phyloP scores from a whole-genome alignment of 2,797 vertebrate species.

The Cephalopachus bancanus region DNA sequence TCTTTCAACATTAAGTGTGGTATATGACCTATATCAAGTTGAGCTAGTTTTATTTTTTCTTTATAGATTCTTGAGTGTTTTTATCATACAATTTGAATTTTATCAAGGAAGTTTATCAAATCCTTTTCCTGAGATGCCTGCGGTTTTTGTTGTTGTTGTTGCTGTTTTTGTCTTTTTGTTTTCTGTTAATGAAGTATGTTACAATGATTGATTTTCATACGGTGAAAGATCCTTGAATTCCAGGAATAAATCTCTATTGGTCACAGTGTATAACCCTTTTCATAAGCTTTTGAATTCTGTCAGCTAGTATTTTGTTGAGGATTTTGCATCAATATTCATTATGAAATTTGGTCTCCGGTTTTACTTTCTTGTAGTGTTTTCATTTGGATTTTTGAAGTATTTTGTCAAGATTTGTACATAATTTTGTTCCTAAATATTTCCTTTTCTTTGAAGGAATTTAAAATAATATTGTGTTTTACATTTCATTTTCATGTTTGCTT shows the following conservation, averaged over 20 bases:
- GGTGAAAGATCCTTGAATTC: background rate
- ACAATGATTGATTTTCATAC: background rate
- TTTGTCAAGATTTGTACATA: no score
- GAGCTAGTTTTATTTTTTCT: background rate
- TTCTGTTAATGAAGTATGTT: background rate
- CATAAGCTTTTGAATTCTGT: background rate
- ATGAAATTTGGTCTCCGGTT: background rate
- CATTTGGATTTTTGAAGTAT: background rate
- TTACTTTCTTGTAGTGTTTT: background rate
- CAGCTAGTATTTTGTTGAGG: background rate
- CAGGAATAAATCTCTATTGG: background rate
- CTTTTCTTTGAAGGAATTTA: no score
- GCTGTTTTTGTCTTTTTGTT: background rate
- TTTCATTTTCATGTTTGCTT: no score
- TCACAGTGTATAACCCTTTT: background rate
- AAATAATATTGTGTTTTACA: no score
- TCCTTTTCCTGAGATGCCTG: background rate
- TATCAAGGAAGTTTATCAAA: background rate
- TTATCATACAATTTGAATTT: background rate
- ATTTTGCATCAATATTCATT: background rate
- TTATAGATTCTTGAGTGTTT: background rate
- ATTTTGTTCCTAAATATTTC: no score
- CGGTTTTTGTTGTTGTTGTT: background rate
- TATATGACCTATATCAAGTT: background rate
- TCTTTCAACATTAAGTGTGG: background rate